Percentiles rank a stretch among this genome's conserved stretches.
Evolutionary conservation across 2,113 vertebrate genomes (phyloP).

Genomic region (Psettodes erumei): DNA sequence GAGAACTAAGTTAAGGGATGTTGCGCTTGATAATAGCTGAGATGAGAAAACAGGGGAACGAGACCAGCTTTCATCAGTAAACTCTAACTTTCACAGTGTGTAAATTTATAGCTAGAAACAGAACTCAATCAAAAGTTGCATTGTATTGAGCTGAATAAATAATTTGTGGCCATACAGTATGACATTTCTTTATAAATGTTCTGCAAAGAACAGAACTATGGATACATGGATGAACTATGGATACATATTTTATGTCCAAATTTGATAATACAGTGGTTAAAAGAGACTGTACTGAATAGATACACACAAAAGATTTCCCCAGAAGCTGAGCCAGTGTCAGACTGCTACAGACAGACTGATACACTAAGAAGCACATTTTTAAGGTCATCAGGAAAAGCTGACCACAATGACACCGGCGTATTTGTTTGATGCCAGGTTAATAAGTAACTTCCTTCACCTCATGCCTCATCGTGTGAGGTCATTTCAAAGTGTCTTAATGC

Average conservation of each 20-base stretch:
- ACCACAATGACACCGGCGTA: conserved; percentile 4
- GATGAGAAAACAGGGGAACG: background rate
- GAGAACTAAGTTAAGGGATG: background rate
- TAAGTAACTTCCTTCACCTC: conserved; percentile 19
- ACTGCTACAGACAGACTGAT: too few species aligned
- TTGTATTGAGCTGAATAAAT: background rate
- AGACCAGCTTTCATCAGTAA: background rate
- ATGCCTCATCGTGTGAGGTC: conserved; percentile 14
- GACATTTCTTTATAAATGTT: background rate
- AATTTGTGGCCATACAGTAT: background rate
- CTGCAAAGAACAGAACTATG: too few species aligned
- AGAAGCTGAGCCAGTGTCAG: background rate
- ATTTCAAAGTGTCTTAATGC: conserved; percentile 21
- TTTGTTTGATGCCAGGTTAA: conserved; percentile 44
- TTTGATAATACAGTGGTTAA: background rate
- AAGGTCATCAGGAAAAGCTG: conserved; percentile 12
- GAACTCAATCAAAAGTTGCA: background rate
- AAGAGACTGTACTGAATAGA: background rate
- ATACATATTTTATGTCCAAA: background rate
- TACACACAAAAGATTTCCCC: background rate
- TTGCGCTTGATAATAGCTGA: background rate
- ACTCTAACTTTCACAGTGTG: background rate
- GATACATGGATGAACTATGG: too few species aligned
- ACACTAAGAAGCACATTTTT: background rate
- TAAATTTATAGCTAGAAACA: background rate